These are phyloP conservation scores for rat (Rattus norvegicus) DNA, from an alignment of 2,113 vertebrate genomes.

Conservation along the genomic window DNA sequence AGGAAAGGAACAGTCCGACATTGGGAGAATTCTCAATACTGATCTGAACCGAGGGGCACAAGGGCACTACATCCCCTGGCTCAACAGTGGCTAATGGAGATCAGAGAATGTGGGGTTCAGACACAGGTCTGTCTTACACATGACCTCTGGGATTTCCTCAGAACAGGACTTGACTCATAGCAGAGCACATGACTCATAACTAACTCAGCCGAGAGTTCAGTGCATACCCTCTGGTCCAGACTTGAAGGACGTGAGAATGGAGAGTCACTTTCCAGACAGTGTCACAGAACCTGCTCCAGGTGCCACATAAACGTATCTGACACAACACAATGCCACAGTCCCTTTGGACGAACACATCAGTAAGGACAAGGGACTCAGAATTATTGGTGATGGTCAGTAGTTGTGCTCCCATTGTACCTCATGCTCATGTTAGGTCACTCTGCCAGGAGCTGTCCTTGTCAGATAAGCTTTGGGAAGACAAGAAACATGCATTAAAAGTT, in stretches of 20 bases:
- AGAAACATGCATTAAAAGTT: too few relatives aligned
- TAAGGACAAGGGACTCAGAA: neutral
- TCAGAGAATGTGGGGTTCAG: neutral
- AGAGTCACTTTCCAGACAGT: neutral
- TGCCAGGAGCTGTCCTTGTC: neutral
- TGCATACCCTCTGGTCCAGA: neutral
- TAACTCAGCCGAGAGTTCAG: neutral
- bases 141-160: neutral
- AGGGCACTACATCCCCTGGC: neutral
- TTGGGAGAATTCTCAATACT: neutral
- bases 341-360: neutral
- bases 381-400: neutral
- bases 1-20: neutral
- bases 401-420: neutral
- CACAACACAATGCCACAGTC: neutral
- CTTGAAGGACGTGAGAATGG: neutral
- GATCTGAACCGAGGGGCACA: neutral
- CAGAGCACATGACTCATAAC: neutral
- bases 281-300: neutral
- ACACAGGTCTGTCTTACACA: neutral
- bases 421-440: neutral
- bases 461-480: neutral
- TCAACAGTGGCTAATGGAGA: neutral
- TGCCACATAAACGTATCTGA: neutral
- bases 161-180: neutral